Evolutionary conservation across 2,888 invertebrate species (phyloP), one percentile per base, ranked within the genome.

Genomic region (Caenorhabditis becei): DNA sequence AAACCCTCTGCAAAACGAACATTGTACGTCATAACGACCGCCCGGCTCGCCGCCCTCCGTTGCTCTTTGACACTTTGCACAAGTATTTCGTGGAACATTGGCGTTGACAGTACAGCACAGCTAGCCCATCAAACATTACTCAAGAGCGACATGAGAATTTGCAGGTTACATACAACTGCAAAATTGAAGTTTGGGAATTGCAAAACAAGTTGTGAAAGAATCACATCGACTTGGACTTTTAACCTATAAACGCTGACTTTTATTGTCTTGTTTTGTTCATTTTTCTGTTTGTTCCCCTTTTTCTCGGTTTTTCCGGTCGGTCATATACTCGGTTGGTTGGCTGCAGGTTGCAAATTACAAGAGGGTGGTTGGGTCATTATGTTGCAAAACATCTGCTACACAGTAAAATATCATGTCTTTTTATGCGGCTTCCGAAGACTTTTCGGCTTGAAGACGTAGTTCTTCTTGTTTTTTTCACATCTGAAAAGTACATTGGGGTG

Each of bases 21-120:
- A n/a, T 51, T 70, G n/a, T 51, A 72, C 74, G 74, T 74, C 74
- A 74, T 59, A 56, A 59, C 7, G 49, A 53, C 18, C 66, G 47
- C 28, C 49, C 32, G 16, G 20, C 51, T 53, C 65, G 51, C 65
- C 72, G 41, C 61, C 61, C 47, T 62, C 47, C 47, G 18, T 18
- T 75, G 75, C 75, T 75, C 66, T 75, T 75, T 75, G 75, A 75
- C 75, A 66, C 66, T 66, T 75, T 59, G 66, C 75, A 75, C 75
- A 75, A 75, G 75, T 75, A 66, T 66, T 75, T 75, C 75, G 58
- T 51, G 75, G 66, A 65, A 66, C 63, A 58, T 66, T 37, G 41
- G 0, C n/a, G 49, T n/a, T 24, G 59, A 59, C 59, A 62, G 61
- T 44, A 59, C 35, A 37, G 61, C 51, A 18, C 61, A 41, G 26